Conservation (phyloP, 1,140 invertebrate genomes). For the Pseudomyrmex pallidus region DNA sequence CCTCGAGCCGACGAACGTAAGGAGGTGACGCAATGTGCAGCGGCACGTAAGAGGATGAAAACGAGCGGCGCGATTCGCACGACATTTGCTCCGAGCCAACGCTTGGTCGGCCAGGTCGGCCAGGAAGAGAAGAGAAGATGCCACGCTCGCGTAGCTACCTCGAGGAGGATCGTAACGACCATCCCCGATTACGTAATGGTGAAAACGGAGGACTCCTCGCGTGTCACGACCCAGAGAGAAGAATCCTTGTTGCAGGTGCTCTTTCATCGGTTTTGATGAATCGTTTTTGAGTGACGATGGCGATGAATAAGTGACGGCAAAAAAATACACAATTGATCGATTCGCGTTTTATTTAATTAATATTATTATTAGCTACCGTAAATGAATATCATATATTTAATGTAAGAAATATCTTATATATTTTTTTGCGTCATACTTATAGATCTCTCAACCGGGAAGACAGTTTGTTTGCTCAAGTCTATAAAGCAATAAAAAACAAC, state of each 20-base stretch:
- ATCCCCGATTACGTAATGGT: conserved; percentile 67
- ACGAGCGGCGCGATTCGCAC: conserved; percentile 67
- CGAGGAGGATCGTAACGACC: conserved; percentile 38
- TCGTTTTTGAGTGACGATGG: conserved; percentile 18
- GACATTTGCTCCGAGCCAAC: conserved; percentile 65
- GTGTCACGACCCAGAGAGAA: conserved; percentile 61
- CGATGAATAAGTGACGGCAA: conserved; percentile 11
- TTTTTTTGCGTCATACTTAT: no score
- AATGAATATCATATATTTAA: background rate
- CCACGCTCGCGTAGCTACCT: conserved; percentile 30
- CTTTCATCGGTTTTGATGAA: conserved; percentile 30
- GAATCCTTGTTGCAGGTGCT: conserved; percentile 62
- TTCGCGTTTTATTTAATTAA: background rate
- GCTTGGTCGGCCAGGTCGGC: conserved; percentile 45
- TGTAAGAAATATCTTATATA: background rate
- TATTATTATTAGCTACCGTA: background rate
- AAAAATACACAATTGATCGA: background rate
- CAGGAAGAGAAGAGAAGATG: conserved; percentile 68
- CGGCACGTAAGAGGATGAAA: conserved; percentile 53
- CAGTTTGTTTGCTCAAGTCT: conserved; percentile 1
- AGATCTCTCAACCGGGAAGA: background rate
- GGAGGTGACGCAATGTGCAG: conserved; percentile 41
- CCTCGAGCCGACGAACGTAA: background rate
- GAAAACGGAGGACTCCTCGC: conserved; percentile 64
- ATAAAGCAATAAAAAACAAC: background rate